phyloP scores from a whole-genome alignment of 2,888 invertebrate genomes.

The Physocephala rufipes region DNA sequence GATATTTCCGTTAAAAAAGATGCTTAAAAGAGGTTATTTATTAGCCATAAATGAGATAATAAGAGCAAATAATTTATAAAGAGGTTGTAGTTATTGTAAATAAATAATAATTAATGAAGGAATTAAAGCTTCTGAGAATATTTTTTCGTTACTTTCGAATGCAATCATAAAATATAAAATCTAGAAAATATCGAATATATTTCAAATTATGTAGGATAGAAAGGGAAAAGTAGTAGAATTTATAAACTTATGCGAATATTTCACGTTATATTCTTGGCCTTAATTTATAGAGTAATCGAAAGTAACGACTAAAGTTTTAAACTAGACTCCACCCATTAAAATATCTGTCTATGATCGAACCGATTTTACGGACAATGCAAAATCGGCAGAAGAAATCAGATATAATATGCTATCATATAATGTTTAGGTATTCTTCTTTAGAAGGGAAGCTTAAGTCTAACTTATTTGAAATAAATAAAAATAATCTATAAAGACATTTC shows the following conservation, averaged over 20 bases:
- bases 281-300: slow-evolving; percentile 55
- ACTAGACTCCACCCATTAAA: slow-evolving; percentile 43
- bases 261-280: slow-evolving; percentile 45
- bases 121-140: slow-evolving; percentile 12
- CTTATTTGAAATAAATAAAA: slow-evolving; percentile 19
- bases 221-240: background rate
- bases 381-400: slow-evolving; percentile 8
- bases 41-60: too few species aligned
- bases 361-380: slow-evolving; percentile 1
- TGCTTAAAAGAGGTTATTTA: too few species aligned
- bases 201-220: background rate
- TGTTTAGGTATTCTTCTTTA: too few species aligned
- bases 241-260: background rate
- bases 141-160: background rate
- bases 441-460: slow-evolving; percentile 17
- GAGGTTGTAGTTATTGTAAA: too few species aligned
- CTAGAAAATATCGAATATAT: background rate
- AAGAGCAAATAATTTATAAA: too few species aligned
- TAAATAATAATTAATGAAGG: background rate
- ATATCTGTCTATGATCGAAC: slow-evolving; percentile 34
- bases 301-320: slow-evolving; percentile 29
- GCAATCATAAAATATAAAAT: background rate
- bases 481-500: background rate
- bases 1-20: too few species aligned
- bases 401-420: background rate